These are phyloP conservation scores for Atethmia centrago DNA, from an alignment of 2,888 invertebrate species.

Conservation along the genomic window DNA sequence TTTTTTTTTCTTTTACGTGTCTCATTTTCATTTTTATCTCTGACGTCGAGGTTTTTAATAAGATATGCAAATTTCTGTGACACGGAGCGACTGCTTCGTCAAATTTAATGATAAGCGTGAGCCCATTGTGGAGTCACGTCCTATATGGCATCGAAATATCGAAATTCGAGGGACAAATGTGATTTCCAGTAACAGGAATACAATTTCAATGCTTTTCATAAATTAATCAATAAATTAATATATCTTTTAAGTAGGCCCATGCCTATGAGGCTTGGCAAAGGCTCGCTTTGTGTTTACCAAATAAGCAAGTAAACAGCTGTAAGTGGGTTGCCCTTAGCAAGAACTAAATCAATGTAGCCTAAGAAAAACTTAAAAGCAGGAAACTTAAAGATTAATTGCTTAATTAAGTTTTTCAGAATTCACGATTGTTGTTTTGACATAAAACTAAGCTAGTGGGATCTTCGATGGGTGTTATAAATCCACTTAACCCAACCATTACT, in stretches of 20 bases:
- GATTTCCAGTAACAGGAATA: slow-evolving; percentile 33
- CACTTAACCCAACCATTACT: not conserved
- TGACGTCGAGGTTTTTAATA: slow-evolving; percentile 88
- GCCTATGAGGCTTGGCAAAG: not conserved
- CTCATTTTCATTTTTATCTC: slow-evolving; percentile 89
- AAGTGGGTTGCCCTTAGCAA: not conserved
- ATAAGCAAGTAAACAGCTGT: not conserved
- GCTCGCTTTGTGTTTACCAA: not conserved
- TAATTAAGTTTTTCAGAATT: no score
- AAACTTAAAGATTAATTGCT: not conserved
- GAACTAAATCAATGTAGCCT: not conserved
- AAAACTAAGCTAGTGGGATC: not conserved
- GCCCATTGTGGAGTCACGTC: slow-evolving; percentile 64
- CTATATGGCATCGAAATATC: slow-evolving; percentile 61
- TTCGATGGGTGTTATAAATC: slow-evolving; percentile 2
- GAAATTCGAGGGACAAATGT: slow-evolving; percentile 49
- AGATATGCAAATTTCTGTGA: slow-evolving; percentile 88
- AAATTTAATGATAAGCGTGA: slow-evolving; percentile 77
- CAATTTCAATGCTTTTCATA: slow-evolving; percentile 26
- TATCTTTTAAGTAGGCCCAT: not conserved
- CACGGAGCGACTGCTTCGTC: slow-evolving; percentile 74
- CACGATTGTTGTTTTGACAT: not conserved
- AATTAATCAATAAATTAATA: slow-evolving; percentile 13
- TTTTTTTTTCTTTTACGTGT: slow-evolving; percentile 86
- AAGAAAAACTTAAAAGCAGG: not conserved